Conservation (phyloP, 2,113 vertebrate genomes). For the Heliornis fulica region DNA sequence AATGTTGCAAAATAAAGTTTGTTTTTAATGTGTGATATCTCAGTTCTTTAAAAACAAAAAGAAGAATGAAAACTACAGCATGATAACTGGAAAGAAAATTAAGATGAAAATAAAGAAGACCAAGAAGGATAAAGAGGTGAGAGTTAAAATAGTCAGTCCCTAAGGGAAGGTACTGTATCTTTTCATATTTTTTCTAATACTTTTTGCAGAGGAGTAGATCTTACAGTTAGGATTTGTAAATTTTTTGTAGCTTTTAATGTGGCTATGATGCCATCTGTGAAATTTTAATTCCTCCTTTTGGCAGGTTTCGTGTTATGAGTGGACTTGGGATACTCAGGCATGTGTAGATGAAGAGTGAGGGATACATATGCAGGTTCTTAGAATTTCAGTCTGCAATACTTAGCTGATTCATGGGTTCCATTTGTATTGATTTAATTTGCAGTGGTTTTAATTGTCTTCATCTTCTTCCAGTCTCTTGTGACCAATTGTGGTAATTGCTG, state of each 20-base stretch:
- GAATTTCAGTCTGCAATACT: not conserved
- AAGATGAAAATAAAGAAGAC: constrained; percentile 94
- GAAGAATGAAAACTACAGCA: constrained; percentile 88
- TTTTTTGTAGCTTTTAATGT: not conserved
- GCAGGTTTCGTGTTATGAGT: not conserved
- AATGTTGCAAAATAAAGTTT: not conserved
- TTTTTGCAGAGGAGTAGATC: not conserved
- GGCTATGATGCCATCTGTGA: not conserved
- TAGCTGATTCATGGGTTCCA: not conserved
- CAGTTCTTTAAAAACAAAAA: constrained; percentile 88
- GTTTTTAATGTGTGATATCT: not conserved
- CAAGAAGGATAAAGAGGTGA: constrained; percentile 90
- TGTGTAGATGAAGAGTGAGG: not conserved
- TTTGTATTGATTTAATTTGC: not conserved
- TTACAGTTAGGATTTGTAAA: not conserved
- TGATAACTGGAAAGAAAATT: constrained; percentile 93
- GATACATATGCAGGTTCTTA: not conserved
- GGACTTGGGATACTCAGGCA: not conserved
- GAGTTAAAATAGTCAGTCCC: not conserved
- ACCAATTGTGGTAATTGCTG: not conserved
- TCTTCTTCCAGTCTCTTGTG: not conserved
- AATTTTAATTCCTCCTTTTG: not conserved
- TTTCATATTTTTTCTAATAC: not conserved
- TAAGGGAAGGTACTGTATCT: not conserved
- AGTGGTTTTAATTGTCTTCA: not conserved